Evolutionary conservation across 2,113 vertebrate genomes (phyloP).

Genomic region (Gambusia affinis): DNA sequence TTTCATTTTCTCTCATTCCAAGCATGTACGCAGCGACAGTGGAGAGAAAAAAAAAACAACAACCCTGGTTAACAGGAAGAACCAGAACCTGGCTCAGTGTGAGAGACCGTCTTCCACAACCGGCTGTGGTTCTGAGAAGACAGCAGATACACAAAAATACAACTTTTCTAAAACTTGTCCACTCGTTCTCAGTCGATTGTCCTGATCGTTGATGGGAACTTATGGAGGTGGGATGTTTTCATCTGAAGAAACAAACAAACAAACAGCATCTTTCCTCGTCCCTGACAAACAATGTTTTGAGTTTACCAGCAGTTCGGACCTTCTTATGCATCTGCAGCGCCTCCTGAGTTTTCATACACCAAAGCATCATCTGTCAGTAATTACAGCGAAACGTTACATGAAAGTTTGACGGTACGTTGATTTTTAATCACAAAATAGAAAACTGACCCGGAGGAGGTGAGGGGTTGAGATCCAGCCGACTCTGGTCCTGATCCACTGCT

Average conservation of each 20-base stretch:
- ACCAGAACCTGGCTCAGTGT: no score
- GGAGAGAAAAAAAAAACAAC: no score
- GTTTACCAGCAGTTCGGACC: not conserved
- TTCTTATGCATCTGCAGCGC: no score
- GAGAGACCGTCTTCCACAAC: no score
- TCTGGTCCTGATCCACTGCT: not conserved
- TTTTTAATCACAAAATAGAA: not conserved
- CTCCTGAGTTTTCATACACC: not conserved
- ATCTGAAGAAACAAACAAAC: not conserved
- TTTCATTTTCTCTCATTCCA: no score
- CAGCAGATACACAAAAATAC: no score
- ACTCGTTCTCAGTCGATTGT: not conserved
- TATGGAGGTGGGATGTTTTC: not conserved
- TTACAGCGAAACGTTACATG: not conserved
- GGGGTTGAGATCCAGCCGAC: not conserved
- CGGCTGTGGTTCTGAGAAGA: no score
- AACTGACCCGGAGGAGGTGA: conserved; percentile 3
- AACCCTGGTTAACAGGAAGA: no score
- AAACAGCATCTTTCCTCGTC: not conserved
- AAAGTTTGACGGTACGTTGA: not conserved
- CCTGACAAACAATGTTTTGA: not conserved
- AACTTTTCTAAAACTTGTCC: not conserved
- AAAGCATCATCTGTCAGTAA: not conserved
- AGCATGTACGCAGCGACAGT: no score
- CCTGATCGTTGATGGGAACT: not conserved